Base-by-base conservation (phyloP, 2,113 vertebrate species). In the Cyprinus carpio region DNA sequence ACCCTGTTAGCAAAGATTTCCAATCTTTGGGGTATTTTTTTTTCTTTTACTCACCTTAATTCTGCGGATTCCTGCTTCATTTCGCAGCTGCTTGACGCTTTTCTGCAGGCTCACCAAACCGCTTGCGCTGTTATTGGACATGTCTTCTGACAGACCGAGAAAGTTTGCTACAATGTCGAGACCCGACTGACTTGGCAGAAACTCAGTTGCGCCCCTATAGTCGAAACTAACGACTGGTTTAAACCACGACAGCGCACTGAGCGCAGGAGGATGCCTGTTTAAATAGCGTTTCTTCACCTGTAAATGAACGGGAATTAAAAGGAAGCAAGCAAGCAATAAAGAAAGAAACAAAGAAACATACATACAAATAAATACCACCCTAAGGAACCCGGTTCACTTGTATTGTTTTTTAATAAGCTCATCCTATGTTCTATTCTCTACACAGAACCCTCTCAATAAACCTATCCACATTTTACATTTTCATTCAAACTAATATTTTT, bases 61-160 rank as follows among this genome's bases (percentile, higher is more conserved):
- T 72, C 90, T 75, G 18, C 84, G 82, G 49, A 90, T 64, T 8
- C 82, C 83, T 11, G 89, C 89, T 64, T 91, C 90, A n/a, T 85
- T 37, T 23, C 89, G 87, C 15, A 91, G 88, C 46, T 91, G 90
- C 49, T 89, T 88, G 18, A 91, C 90, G 54, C 72, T 85, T 87
- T 87, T 91, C 43, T 89, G 90, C 6, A 87, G 64, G 11, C 81
- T 82, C 9, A 84, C 40, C 69, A 90, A 31, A 62, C 85, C 64
- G 60, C 79, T 69, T 8, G 85, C 83, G 74, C 85, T 91, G 87
- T 90, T 91, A 67, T 72, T 89, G 37, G 90, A 91, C 90, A 91
- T 91, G 82, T 40, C 87, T 75, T 11, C 74, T 27, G 49, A 27
- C 71, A 4, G 87, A 82, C 20, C 62, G 25, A 54, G 34, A 84